Evolutionary conservation across 2,797 vertebrate genomes (phyloP).

Genomic region (Adrianichthys oophorus): DNA sequence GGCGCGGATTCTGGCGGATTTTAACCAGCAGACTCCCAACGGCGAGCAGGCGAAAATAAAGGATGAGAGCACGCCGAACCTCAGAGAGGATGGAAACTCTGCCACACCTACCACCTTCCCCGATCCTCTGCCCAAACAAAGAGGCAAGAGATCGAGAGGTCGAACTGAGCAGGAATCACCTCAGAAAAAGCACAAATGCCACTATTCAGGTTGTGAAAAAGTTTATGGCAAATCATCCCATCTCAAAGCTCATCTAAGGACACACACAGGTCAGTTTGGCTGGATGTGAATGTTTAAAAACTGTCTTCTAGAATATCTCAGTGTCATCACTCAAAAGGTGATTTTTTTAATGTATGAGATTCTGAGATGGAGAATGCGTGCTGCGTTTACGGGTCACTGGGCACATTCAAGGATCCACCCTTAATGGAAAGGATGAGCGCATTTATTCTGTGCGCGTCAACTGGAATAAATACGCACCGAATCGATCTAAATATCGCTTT

Average conservation of each 20-base stretch:
- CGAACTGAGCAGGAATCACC: conserved; percentile 88
- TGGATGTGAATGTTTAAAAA: conserved; percentile 48
- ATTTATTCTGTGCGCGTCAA: not conserved
- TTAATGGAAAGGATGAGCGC: conserved; percentile 1
- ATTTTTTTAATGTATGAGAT: conserved; percentile 3
- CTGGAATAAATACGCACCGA: not conserved
- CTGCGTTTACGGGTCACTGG: conserved; percentile 6
- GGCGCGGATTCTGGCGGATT: conserved; percentile 94
- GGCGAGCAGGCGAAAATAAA: conserved; percentile 80
- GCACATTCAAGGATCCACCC: conserved; percentile 26
- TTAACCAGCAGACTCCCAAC: conserved; percentile 91
- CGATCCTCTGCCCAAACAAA: conserved; percentile 91
- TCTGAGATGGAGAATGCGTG: not conserved
- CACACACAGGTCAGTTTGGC: conserved; percentile 96
- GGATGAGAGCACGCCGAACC: conserved; percentile 77
- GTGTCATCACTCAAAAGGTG: conserved; percentile 10
- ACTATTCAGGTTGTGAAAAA: conserved; percentile 98
- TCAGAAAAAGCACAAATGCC: conserved; percentile 98
- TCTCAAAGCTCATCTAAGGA: conserved; percentile 99
- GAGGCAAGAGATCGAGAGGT: conserved; percentile 88
- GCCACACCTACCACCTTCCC: conserved; percentile 90
- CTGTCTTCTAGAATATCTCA: conserved; percentile 35
- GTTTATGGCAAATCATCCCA: conserved; percentile 99
- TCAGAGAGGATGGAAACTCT: conserved; percentile 83
- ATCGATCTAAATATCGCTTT: too few relatives aligned